These are phyloP conservation scores for Dolichoris vasculosae DNA, from an alignment of 1,140 invertebrate species.

Conservation along the genomic window DNA sequence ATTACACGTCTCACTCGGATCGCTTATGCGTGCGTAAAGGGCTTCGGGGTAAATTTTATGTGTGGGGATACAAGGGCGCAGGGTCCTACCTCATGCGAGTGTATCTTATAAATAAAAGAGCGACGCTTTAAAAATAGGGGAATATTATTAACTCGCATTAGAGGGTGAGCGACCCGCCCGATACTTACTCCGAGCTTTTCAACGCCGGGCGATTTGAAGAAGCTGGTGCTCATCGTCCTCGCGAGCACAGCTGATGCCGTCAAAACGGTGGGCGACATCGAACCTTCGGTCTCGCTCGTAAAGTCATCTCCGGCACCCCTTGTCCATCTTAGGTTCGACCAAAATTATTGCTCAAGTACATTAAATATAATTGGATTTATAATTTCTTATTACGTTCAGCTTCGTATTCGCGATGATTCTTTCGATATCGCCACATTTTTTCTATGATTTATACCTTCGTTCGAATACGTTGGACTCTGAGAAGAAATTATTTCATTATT, in stretches of 20 bases:
- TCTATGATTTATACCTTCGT: not conserved
- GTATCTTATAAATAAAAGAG: constrained; percentile 68
- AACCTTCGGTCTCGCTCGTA: constrained; percentile 33
- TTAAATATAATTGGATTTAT: constrained; percentile 14
- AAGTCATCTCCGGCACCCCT: constrained; percentile 45
- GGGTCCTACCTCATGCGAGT: constrained; percentile 8
- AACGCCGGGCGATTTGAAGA: constrained; percentile 1
- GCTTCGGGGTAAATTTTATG: constrained; percentile 31
- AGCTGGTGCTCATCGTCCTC: not conserved
- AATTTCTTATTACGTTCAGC: not conserved
- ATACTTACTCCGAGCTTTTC: not conserved
- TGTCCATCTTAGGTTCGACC: not conserved
- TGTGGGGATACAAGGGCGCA: not conserved
- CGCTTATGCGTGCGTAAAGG: not conserved
- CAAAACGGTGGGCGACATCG: constrained; percentile 16
- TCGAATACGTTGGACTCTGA: not conserved
- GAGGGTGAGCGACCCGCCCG: constrained; percentile 56
- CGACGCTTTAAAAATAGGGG: constrained; percentile 66
- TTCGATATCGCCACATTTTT: not conserved
- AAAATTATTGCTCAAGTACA: constrained; percentile 10
- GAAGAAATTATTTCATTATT: too few relatives aligned
- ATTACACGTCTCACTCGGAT: not conserved
- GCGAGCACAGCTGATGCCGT: constrained; percentile 64
- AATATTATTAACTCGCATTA: constrained; percentile 69
- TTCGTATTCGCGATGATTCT: not conserved